Evolutionary conservation across 2,113 vertebrate genomes (phyloP).

Genomic region (Nothocercus julius): DNA sequence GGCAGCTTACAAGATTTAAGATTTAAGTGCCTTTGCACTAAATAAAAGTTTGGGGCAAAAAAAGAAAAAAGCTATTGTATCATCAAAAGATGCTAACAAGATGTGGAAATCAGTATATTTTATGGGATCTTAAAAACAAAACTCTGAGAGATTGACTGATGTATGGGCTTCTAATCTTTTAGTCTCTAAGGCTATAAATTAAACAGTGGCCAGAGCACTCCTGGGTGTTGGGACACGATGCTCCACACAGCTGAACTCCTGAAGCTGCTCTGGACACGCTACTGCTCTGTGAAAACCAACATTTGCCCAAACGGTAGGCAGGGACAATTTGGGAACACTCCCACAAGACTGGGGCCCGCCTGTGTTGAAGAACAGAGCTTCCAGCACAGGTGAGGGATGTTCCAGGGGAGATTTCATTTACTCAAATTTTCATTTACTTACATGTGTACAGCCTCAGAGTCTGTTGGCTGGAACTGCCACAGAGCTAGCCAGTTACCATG

Average conservation of each 20-base stretch:
- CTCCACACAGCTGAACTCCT: background rate
- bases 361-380: background rate
- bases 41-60: background rate
- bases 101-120: background rate
- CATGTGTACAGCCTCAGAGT: rapidly evolving
- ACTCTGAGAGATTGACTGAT: background rate
- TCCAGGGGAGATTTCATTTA: background rate
- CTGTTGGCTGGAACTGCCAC: background rate
- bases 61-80: background rate
- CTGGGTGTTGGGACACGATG: background rate
- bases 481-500: background rate
- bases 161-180: background rate
- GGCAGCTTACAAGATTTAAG: background rate
- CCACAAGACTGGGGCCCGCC: background rate
- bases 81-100: background rate
- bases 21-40: background rate
- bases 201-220: background rate
- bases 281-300: background rate
- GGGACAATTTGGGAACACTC: background rate
- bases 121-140: background rate
- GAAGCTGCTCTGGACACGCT: background rate
- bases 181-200: background rate
- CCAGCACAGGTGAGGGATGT: background rate
- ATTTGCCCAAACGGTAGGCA: background rate
- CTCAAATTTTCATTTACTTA: background rate